Conservation (phyloP, 2,113 vertebrate species). For the Apteryx mantelli region DNA sequence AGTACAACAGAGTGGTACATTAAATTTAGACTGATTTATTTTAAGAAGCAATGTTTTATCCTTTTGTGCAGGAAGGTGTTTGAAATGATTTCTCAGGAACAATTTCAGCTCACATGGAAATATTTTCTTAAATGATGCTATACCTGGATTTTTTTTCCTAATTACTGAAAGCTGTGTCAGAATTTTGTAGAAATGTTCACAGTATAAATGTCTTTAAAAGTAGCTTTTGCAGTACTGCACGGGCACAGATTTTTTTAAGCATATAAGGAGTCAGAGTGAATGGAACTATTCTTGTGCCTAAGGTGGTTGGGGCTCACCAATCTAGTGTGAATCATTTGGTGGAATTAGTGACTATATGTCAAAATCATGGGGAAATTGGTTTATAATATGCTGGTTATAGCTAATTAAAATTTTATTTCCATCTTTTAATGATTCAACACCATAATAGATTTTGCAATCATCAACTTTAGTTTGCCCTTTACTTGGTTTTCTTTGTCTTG, state of each 20-base stretch:
- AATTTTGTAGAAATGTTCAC: not conserved
- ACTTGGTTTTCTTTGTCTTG: conserved; percentile 12
- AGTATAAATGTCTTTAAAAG: not conserved
- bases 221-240: not conserved
- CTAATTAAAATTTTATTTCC: not conserved
- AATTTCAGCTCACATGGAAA: not conserved
- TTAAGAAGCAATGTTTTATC: not conserved
- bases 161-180: not conserved
- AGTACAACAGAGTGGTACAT: not conserved
- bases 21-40: not conserved
- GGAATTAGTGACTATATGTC: not conserved
- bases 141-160: not conserved
- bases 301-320: not conserved
- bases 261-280: not conserved
- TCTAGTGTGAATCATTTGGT: not conserved
- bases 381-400: not conserved
- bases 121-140: conserved; percentile 1
- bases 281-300: not conserved
- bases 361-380: not conserved
- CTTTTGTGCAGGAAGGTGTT: not conserved
- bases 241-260: not conserved
- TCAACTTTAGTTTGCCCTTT: not conserved
- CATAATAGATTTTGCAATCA: conserved; percentile 31
- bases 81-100: not conserved
- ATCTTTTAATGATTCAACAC: not conserved